Base-by-base conservation (phyloP, 2,888 invertebrate genomes). In the Hydriomena furcata region DNA sequence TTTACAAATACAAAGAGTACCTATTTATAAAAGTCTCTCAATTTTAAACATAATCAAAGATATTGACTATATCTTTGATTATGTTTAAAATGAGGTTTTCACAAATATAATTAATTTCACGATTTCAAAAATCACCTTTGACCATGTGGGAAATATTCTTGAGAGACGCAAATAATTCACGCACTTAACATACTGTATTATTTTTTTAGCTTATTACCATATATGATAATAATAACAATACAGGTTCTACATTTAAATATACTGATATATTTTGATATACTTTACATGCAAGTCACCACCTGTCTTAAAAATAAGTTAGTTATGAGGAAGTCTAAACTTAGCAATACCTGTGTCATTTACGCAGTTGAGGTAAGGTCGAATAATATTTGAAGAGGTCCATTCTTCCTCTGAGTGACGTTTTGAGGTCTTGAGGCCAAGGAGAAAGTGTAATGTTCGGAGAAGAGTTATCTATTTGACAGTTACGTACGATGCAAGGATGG, bases 291-390 rank as follows among this genome's bases (percentile, higher is more conserved):
- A 34, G 40, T 36, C 46, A 45, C 35, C n/a, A 27, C 8, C 5
- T 24, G 36, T 42, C 13, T 25, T 13, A 31, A 36, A 34, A 40
- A 36, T 46, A 42, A 40, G 6, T 46, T 34, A 40, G 6, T 46
- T 34, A 41, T 42, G 17, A 55, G 58, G 61, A 61, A 61, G 52
- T 41, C 44, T 55, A 46, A 24, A 25, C 43, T 40, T 36, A 45
- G 36, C 6, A 35, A 13, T 46, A n/a, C n/a, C n/a, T n/a, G 45
- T 28, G 31, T 6, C 21, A 43, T 52, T 35, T 60, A 43, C 57
- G 55, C 45, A 57, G 60, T 57, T 55, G 7, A 37, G 17, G 23
- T 52, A 40, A 55, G 52, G 57, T 60, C 57, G 27, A 45, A 23
- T 20, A 51, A 57, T 52, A 48, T 59, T 56, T 56, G 49, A 38